Base-by-base conservation (phyloP, 1,140 invertebrate species). In the Drosophila lacertosa region DNA sequence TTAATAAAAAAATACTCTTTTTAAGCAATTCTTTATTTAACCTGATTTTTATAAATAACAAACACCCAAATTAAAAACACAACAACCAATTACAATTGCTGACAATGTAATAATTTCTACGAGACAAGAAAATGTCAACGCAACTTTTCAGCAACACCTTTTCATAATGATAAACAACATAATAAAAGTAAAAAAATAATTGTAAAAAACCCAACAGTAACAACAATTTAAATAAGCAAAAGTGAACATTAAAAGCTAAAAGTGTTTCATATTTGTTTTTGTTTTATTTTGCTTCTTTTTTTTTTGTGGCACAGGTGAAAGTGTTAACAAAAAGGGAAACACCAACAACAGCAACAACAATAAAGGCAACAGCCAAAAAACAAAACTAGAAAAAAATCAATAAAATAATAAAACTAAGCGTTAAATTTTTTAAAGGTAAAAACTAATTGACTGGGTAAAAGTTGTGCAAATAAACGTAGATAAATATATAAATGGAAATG, bases 361-460 rank as follows among this genome's bases (percentile, higher is more conserved):
- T 7, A 55, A 44, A 67, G 22, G 54, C 63, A 78, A 62, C 62
- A 51, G 29, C 29, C 39, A 51, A 64, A 57, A 47, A 59, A 73
- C 51, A 54, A 67, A 42, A 16, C 2, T 26, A 45, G 15, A 50
- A 55, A 48, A 26, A 67, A 64, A 66, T 44, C 26, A 70, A 69
- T 69, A 62, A 40, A 40, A 58, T 20, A 57, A 39, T 24, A 51
- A 51, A 64, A 65, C 50, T 68, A 62, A 53, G 65, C 40, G 64
- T 35, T 44, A 50, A 50, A 60, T 67, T 60, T 60, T 45, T 40
- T 67, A 63, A 65, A 37, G 60, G 48, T 54, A 58, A 57, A 54
- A 84, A 79, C 65, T 67, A 83, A 79, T 84, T 66, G 66, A 60
- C 37, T 58, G 18, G 44, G 71, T 78, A 83, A 83, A 78, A 82